These are phyloP conservation scores for Stenolophus ochropezus DNA, from an alignment of 2,888 invertebrate species.

Conservation along the genomic window DNA sequence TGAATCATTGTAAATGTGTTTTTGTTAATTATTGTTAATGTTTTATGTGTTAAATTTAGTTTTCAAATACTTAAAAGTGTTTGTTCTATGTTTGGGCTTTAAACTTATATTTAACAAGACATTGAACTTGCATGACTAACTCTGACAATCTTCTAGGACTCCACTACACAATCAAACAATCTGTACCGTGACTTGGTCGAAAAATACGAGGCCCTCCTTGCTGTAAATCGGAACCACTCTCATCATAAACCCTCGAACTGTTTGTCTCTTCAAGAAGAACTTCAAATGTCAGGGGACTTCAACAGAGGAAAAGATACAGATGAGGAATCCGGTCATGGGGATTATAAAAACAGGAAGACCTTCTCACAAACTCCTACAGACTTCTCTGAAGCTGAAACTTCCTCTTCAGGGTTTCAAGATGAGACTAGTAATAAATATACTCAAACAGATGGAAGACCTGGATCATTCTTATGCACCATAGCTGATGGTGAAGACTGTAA, in stretches of 20 bases:
- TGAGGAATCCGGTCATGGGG: conserved; percentile 80
- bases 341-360: conserved; percentile 74
- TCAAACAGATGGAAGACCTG: conserved; percentile 86
- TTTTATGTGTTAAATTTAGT: no score
- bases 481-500: conserved; percentile 90
- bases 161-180: conserved; percentile 74
- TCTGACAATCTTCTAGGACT: conserved; percentile 52
- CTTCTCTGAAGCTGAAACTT: conserved; percentile 90
- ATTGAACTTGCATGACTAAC: conserved; percentile 32
- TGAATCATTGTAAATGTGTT: no score
- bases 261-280: conserved; percentile 82
- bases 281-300: conserved; percentile 85
- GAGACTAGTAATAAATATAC: conserved; percentile 89
- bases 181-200: conserved; percentile 88
- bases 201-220: conserved; percentile 88
- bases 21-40: no score
- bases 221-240: conserved; percentile 82
- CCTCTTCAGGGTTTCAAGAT: conserved; percentile 89
- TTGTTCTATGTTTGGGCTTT: neutral
- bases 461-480: conserved; percentile 89
- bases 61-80: no score
- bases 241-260: conserved; percentile 74
- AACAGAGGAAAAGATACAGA: conserved; percentile 80
- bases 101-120: conserved; percentile 16
- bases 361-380: conserved; percentile 86